Evolutionary conservation across 2,888 invertebrate genomes (phyloP), one percentile per base, ranked within the genome.

Genomic region (Lasiommata megera): DNA sequence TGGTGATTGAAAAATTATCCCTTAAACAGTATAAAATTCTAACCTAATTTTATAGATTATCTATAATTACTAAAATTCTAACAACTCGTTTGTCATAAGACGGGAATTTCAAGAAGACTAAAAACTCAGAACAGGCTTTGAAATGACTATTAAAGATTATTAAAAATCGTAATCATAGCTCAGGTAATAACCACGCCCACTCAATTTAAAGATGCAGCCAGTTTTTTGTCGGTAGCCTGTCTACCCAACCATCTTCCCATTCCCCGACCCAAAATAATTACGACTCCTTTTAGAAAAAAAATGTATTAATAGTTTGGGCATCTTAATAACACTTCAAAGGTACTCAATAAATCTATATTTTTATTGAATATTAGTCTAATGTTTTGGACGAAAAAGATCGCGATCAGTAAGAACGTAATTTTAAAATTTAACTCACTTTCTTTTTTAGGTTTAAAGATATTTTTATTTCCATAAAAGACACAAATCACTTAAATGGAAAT

Each of bases 181-280:
- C 28, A 16, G 11, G 16, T 16, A 31, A 14, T 3, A n/a, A 37
- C 41, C 28, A 17, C 51, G 56, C 56, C 55, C 28, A 47, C 41
- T 34, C 44, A 58, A 47, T 57, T 54, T 16, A 50, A 54, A 62
- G 54, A 37, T 38, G 23, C 54, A 34, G 51, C 17, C 51, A 51
- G 54, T 56, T 59, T 60, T 54, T 61, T 51, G 41, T 36, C 14
- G 41, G 38, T 6, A 12, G 31, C 41, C 47, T 18, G 18, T 46
- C 46, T 16, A 11, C 9, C 29, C 29, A 9, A 28, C 8, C 9
- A 44, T 29, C 44, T 28, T 31, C 34, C 34, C 12, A 12, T 37
- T 3, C 44, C 23, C 46, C 16, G n/a, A 16, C 31, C 16, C 16
- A 11, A 31, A 46, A 11, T 46, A 46, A 46, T 44, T 5, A 43